Evolutionary conservation across 2,888 invertebrate genomes (phyloP), one percentile per base, ranked within the genome.

Genomic region (Orthosia gracilis): DNA sequence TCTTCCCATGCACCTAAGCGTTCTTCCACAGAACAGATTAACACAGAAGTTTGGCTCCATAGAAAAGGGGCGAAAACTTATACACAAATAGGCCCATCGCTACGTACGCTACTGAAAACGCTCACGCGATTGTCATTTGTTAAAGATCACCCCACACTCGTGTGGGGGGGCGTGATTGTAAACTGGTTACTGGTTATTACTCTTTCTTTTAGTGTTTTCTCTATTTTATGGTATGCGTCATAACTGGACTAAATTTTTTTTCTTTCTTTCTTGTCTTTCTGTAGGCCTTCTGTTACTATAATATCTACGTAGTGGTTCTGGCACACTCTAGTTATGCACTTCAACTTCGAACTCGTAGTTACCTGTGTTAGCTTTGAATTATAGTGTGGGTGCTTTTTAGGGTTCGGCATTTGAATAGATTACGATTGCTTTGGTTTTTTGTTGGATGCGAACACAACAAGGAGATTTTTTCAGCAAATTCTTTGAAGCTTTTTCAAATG

Each of bases 321-420:
- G 65, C 75, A 67, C 71, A 73, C 79, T 84, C 84, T 87, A 87
- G 88, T 89, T 89, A 86, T 83, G 85, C 85, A 85, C 88, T 82
- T 86, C 84, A 83, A 81, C 84, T 87, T 83, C 86, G 85, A 88
- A 85, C 85, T 85, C 86, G 76, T 92, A 91, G 93, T 93, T 93
- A 93, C 88, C 84, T 87, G 82, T 87, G 90, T 90, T 90, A 83
- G 87, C 85, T 91, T 91, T 88, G 88, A 89, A 90, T 91, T 90
- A 89, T 85, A 80, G 85, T 83, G 85, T 84, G 80, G 77, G 83
- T 49, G 85, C 82, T 89, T 90, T 92, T 87, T 89, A 85, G 89
- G 85, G 83, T 76, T 83, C 75, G 47, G 52, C 18, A 2, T 61
- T 61, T 76, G 62, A 77, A 78, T 40, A 59, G 68, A 71, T 66